phyloP scores from a whole-genome alignment of 2,888 invertebrate genomes.

The Mesochorus sp. region DNA sequence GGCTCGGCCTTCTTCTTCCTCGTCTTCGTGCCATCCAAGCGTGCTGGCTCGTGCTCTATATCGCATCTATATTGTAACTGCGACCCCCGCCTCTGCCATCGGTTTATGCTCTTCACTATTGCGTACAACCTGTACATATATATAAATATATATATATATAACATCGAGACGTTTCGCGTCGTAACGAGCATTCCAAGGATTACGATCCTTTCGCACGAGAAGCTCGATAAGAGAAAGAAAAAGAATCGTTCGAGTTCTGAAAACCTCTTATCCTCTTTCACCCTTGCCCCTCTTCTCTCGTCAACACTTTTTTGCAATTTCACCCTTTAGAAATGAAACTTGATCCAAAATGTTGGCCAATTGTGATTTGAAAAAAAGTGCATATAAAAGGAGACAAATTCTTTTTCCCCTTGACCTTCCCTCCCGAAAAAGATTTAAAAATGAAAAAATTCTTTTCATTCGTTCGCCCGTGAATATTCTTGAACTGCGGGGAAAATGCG shows the following conservation, averaged over 20 bases:
- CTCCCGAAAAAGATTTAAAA: not conserved
- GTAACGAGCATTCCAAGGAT: conserved; percentile 65
- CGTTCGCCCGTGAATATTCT: not conserved
- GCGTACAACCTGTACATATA: conserved; percentile 53
- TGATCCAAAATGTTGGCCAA: conserved; percentile 37
- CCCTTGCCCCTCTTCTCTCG: not conserved
- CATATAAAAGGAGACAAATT: not conserved
- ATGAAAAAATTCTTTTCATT: not conserved
- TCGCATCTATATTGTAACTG: conserved; percentile 16
- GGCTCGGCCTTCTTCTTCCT: conserved; percentile 32
- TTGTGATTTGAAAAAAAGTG: not conserved
- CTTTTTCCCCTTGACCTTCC: not conserved
- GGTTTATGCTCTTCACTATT: conserved; percentile 47
- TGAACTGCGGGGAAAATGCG: not conserved
- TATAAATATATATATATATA: too few species aligned
- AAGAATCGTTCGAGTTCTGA: conserved; percentile 21
- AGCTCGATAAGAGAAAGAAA: conserved; percentile 58
- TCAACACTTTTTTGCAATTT: not conserved
- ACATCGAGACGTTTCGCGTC: conserved; percentile 45
- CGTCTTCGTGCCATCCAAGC: conserved; percentile 21
- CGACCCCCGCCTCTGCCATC: conserved; percentile 17
- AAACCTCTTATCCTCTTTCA: conserved; percentile 28
- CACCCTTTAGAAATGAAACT: not conserved
- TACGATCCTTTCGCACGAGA: conserved; percentile 56
- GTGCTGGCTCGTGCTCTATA: not conserved